Conservation (phyloP, 2,888 invertebrate genomes). For the Linhomoeus sp. region DNA sequence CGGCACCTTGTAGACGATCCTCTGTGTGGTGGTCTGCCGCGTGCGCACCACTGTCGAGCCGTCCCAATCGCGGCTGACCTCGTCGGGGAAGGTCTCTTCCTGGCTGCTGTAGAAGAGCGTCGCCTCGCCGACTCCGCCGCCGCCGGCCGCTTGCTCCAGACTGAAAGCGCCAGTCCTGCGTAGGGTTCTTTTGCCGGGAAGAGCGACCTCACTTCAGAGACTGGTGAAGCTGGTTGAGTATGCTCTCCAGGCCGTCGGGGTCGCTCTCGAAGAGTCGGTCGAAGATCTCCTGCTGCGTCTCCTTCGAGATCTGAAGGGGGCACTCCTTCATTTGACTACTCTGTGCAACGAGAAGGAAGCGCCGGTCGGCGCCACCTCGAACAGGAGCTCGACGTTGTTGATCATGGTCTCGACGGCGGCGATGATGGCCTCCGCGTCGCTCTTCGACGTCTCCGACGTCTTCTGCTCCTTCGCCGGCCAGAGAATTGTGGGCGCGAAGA, state of each 20-base stretch:
- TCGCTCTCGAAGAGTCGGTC: slow-evolving; percentile 61
- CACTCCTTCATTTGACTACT: not conserved
- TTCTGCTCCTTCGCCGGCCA: slow-evolving; percentile 37
- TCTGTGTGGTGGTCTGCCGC: slow-evolving; percentile 2
- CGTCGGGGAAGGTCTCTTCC: slow-evolving; percentile 1
- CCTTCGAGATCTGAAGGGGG: slow-evolving; percentile 43
- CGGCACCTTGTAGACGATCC: slow-evolving; percentile 4
- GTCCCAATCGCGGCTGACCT: slow-evolving; percentile 3
- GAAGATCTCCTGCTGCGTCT: slow-evolving; percentile 64
- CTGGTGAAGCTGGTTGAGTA: slow-evolving; percentile 23
- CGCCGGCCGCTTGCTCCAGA: not conserved
- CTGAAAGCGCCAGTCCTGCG: not conserved
- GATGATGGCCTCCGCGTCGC: slow-evolving; percentile 47
- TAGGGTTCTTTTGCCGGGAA: too few relatives aligned
- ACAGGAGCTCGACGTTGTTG: slow-evolving; percentile 49
- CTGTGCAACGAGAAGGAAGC: too few relatives aligned
- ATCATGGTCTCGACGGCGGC: slow-evolving; percentile 70
- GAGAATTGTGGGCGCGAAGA: slow-evolving; percentile 80
- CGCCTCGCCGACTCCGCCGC: not conserved
- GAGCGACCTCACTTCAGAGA: too few relatives aligned
- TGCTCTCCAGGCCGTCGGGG: slow-evolving; percentile 54
- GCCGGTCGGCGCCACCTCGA: too few relatives aligned
- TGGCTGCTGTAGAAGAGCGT: slow-evolving; percentile 2
- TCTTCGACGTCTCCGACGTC: slow-evolving; percentile 8
- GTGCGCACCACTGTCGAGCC: slow-evolving; percentile 4